These are phyloP conservation scores for Barypeithes pellucidus DNA, from an alignment of 2,888 invertebrate species.

Conservation along the genomic window DNA sequence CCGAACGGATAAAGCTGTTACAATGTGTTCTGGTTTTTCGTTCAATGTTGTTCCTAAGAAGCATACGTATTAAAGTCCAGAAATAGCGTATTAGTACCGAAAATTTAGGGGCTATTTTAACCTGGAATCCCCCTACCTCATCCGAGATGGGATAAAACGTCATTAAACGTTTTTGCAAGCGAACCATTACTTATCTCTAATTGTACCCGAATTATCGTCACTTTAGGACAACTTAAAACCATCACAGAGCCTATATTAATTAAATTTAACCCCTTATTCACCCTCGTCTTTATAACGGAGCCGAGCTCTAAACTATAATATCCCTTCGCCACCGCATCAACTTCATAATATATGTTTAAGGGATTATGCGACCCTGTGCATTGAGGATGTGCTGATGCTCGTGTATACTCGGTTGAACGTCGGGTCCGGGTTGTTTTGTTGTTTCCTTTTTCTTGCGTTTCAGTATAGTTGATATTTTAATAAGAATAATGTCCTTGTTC, in stretches of 20 bases:
- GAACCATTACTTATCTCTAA: slow-evolving; percentile 5
- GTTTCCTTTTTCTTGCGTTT: too few species aligned
- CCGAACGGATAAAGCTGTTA: too few species aligned
- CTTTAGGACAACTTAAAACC: slow-evolving; percentile 16
- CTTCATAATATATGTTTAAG: slow-evolving; percentile 12
- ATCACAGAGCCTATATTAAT: slow-evolving; percentile 13
- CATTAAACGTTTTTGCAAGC: not conserved
- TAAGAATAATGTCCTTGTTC: too few species aligned
- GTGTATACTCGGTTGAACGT: not conserved
- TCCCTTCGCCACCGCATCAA: slow-evolving; percentile 23
- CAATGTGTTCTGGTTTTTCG: too few species aligned
- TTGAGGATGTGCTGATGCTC: not conserved
- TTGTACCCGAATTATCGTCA: slow-evolving; percentile 14
- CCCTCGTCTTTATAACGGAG: slow-evolving; percentile 16
- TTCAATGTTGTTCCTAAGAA: too few species aligned
- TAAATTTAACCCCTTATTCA: slow-evolving; percentile 19
- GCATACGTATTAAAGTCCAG: too few species aligned
- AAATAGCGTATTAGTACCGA: too few species aligned
- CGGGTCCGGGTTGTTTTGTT: not conserved
- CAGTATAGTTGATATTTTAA: too few species aligned
- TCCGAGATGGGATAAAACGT: not conserved
- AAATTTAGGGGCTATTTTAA: too few species aligned
- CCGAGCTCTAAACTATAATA: slow-evolving; percentile 11
- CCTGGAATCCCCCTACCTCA: too few species aligned
- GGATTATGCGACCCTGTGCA: slow-evolving; percentile 2